Base-by-base conservation (phyloP, 2,888 invertebrate genomes). In the Drosophila hamatofila region DNA sequence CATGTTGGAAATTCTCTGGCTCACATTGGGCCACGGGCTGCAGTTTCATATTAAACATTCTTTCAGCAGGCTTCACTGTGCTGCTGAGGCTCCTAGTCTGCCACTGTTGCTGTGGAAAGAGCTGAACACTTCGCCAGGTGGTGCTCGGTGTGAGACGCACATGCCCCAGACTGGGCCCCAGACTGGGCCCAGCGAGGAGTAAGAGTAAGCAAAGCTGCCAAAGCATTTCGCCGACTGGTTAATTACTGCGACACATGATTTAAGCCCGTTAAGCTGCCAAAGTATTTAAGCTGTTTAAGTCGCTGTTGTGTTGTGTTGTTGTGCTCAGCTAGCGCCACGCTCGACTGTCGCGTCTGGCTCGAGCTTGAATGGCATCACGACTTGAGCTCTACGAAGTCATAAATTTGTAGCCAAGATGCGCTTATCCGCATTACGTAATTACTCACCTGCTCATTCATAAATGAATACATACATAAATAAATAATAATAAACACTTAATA, bases 391-490 rank as follows among this genome's bases (percentile, higher is more conserved):
- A 44, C 27, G 21, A 49, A 44, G 14, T 54, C 46, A 60, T 67
- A 57, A 52, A 64, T 68, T 11, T 46, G 35, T 58, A n/a, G 42
- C 21, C 25, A 44, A 76, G 72, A 71, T 76, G 76, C 71, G 80
- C 80, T 80, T 80, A 68, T 65, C 30, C 55, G 48, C 62, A 65
- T 65, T 73, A 76, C 76, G 76, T 77, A 80, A 71, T 71, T 77
- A 54, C 72, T 66, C 61, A 46, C n/a, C 39, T 39, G 27, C 57
- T 70, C 77, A 80, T 76, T 77, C 80, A 76, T 80, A 57, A 79
- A 70, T 59, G 59, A 44, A 59, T 46, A 64, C 18, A 44, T 18
- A 54, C 14, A 25, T 57, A 44, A 14, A 23, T 58, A 58, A n/a
- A 35, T 25, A 39, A 12, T 41, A 44, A 27, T 39, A 30, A 21